Evolutionary conservation across 1,140 invertebrate species (phyloP), one percentile per base, ranked within the genome.

Genomic region (Zaprionus ghesquierei): DNA sequence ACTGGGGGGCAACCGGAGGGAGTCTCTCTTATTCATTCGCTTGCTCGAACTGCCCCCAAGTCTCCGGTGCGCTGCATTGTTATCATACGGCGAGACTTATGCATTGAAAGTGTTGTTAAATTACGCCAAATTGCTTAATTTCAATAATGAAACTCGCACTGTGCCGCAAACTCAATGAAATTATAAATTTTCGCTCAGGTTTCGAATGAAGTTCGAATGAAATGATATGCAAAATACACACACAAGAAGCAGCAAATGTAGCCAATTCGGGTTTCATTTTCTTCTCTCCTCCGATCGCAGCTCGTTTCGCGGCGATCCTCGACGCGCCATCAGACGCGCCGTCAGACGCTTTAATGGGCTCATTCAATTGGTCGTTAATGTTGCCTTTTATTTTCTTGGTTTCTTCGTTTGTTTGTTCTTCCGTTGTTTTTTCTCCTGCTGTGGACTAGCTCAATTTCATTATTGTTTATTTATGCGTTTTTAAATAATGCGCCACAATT

Each of bases 81-180:
- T 79, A 89, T 87, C 82, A 89, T 61, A 70, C 70, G 79, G 81
- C 73, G 35, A 75, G 82, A 89, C 86, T 89, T 89, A 89, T 89
- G 85, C 85, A 85, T 78, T 71, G 80, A 89, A 85, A 89, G 85
- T 89, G 85, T 89, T 89, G 85, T 89, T 89, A 89, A 89, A 89
- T 89, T 89, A 89, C 85, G 80, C 77, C 81, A 85, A 89, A 89
- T 89, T 89, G 81, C 85, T 89, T 89, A 89, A 89, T 89, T 89
- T 72, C 85, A 89, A 89, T 89, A 89, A 89, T 89, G 84, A 87
- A 87, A 79, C 79, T 15, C 27, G 27, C 29, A 12, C 25, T 18
- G 27, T 9, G 23, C 4, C 10, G 15, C 61, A 56, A 70, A 77
- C 76, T 89, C 80, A 84, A 87, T 87, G 69, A 87, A 87, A 87